Evolutionary conservation across 2,113 vertebrate species (phyloP).

Genomic region (Xiphophorus hellerii): DNA sequence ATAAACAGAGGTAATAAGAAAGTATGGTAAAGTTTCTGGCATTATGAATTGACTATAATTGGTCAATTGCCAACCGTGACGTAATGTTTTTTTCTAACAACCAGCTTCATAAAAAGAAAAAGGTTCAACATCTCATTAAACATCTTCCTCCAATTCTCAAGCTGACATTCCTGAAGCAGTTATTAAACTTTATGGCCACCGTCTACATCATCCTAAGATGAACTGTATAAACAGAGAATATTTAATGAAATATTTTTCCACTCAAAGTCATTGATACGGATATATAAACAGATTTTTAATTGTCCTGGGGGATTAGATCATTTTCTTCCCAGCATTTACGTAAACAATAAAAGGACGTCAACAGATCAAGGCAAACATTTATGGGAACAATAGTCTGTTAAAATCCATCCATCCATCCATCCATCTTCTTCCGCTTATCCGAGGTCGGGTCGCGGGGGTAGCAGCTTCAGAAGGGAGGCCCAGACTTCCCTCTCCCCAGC

Average conservation of each 20-base stretch:
- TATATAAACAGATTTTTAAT: not conserved
- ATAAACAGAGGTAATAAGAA: not conserved
- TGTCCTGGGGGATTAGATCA: not conserved
- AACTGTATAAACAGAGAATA: not conserved
- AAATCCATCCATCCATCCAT: no score
- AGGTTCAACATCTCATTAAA: constrained; percentile 2
- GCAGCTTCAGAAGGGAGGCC: no score
- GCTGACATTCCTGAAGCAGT: not conserved
- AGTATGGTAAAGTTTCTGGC: not conserved
- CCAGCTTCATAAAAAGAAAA: not conserved
- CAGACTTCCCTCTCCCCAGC: no score
- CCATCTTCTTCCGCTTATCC: no score
- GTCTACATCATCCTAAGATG: not conserved
- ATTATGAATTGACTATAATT: not conserved
- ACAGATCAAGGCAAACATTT: not conserved
- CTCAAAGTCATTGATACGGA: not conserved
- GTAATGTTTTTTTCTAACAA: not conserved
- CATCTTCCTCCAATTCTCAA: not conserved
- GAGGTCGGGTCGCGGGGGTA: no score
- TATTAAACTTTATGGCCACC: not conserved
- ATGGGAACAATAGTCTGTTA: not conserved
- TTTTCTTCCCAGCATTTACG: not conserved
- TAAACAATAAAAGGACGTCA: not conserved
- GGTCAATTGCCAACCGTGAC: not conserved
- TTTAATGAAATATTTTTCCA: not conserved